Conservation (phyloP, 2,113 vertebrate genomes). For the Dipodomys stephensi region DNA sequence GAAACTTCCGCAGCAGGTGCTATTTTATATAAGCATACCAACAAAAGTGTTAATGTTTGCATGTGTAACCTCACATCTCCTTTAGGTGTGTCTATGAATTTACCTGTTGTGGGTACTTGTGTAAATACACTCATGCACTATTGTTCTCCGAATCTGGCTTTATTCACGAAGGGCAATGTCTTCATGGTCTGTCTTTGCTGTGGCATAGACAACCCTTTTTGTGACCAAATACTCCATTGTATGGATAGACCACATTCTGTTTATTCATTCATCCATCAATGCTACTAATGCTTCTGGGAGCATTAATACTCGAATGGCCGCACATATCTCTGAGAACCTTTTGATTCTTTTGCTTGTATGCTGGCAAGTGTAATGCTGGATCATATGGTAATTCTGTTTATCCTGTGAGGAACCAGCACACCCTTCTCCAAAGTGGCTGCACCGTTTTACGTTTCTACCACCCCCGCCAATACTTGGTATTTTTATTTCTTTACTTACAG, state of each 20-base stretch:
- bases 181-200: neutral
- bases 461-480: neutral
- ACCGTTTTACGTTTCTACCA: neutral
- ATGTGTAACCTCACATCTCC: neutral
- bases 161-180: neutral
- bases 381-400: neutral
- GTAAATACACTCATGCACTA: neutral
- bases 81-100: neutral
- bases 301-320: neutral
- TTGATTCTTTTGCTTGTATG: neutral
- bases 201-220: neutral
- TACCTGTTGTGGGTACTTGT: neutral
- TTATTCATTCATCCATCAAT: neutral
- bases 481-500: neutral
- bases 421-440: neutral
- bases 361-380: neutral
- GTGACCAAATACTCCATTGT: neutral
- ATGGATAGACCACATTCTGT: neutral
- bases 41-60: neutral
- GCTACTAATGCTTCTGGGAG: neutral
- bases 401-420: neutral
- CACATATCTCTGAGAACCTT: neutral
- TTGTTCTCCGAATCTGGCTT: neutral
- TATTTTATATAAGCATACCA: neutral
- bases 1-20: neutral